Evolutionary conservation across 2,797 vertebrate species (phyloP), one percentile per base, ranked within the genome.

Genomic region (Echeneis naucrates): DNA sequence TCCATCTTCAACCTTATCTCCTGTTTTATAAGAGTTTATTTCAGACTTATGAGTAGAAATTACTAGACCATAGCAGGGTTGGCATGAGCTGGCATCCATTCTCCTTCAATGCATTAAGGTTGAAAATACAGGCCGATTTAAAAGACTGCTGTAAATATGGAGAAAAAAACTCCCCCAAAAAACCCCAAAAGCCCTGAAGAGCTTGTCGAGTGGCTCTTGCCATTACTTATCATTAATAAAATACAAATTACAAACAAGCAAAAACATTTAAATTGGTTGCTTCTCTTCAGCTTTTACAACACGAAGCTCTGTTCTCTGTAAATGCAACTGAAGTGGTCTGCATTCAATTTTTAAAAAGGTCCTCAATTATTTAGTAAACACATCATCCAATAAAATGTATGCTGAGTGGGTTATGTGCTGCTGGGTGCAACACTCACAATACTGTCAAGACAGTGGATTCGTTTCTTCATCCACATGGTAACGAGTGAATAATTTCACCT

Each of bases 281-380:
- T 63, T 85, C 77, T 73, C 78, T 80, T 12, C 71, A 37, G 63
- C 77, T 77, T 80, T 59, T 62, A 47, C 47, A 35, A 64, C 35
- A 47, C 77, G 52, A 52, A 72, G 82, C 64, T 64, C 73, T 44
- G 47, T 47, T 77, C 68, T 75, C 51, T 58, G 53, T 23, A 86
- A 88, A 91, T 83, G 88, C 68, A 85, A 26, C 73, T 91, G 78
- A 91, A 93, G 92, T 83, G 83, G 84, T 79, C 66, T 80, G 65
- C 67, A 85, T 92, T 88, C 68, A 82, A 77, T 64, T 80, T 59
- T 70, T 85, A 83, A 92, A 92, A 88, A 85, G 81, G 54, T 35
- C 56, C 33, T 56, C 71, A 75, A 67, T 89, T 89, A 78, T 89
- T 83, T 72, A 38, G 54, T 57, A 42, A 84, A 82, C 74, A 88